Evolutionary conservation across 2,113 vertebrate genomes (phyloP), one percentile per base, ranked within the genome.

Genomic region (Periophthalmodon schlosseri): DNA sequence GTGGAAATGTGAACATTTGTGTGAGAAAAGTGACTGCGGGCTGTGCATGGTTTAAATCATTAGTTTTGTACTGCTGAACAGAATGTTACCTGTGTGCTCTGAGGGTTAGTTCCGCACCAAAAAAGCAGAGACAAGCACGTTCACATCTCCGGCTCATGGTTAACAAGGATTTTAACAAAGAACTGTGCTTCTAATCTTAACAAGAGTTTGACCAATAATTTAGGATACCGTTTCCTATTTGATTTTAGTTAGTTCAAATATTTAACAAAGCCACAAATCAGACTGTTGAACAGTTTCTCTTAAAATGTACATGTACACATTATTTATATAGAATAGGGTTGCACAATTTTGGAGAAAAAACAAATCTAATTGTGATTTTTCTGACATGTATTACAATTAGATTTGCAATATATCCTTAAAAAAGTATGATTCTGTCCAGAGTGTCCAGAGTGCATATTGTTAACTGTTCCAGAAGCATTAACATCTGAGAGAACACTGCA

Each of bases 11-110:
- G 18, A 39, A 65, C 34, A 65, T 65, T 65, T 65, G 20, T 13
- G 34, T n/a, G 20, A n/a, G 20, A 44, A n/a, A n/a, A 11, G 10
- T 12, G 6, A 34, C 33, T 65, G 63, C 20, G n/a, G 18, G 34
- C 34, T 15, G 28, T 34, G 18, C 18, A 5, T 63, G 60, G 14
- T 28, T 63, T 65, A 65, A 44, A 65, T 65, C 63, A 65, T 65
- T 65, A 65, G 63, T 65, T 65, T 44, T 65, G 33, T 65, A 34
- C 63, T 44, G 34, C 20, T 5, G 63, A 65, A 65, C 34, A 21
- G 33, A 65, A 20, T 12, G 33, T 39, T 39, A 65, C 34, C 33
- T 39, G 63, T 33, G 23, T 18, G 15, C 61, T 64, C 28, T 8
- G 20, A 65, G 34, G 52, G 6, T n/a, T 2, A 54, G 52, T 20